Percentiles rank a stretch among this genome's conserved stretches.
phyloP scores from a whole-genome alignment of 2,113 vertebrate species.

The Myocastor coypus region DNA sequence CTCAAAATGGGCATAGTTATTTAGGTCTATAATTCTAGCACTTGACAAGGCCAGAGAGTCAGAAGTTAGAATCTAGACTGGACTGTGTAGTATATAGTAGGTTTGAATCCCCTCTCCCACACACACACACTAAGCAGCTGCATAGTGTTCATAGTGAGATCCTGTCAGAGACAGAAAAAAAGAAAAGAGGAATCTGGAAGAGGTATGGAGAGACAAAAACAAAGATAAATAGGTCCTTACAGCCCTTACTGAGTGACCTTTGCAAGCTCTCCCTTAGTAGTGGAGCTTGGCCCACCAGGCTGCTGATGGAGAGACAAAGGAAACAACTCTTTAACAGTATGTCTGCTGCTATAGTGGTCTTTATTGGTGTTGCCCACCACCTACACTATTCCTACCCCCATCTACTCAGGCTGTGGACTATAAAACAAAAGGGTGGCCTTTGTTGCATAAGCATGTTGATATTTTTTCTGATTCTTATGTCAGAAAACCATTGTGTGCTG shows the following conservation, averaged over 20 bases:
- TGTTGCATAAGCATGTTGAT: not conserved
- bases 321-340: not conserved
- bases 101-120: not conserved
- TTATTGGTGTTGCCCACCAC: not conserved
- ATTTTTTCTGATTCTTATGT: not conserved
- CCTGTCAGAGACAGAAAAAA: not conserved
- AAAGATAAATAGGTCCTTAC: not conserved
- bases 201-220: not conserved
- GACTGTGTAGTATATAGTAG: not conserved
- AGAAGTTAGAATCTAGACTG: not conserved
- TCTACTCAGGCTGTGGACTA: slow-evolving; percentile 51
- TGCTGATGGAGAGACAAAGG: not conserved
- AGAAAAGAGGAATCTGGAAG: not conserved
- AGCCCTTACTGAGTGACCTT: not conserved
- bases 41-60: not conserved
- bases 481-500: not conserved
- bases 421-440: not conserved
- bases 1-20: not conserved
- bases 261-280: not conserved
- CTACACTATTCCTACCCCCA: not conserved
- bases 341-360: not conserved
- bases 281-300: not conserved
- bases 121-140: too few species aligned
- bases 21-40: not conserved
- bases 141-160: not conserved